A percentile compares a stretch with the other conserved stretches of the same genome.
Evolutionary conservation across 2,113 vertebrate genomes (phyloP).

Genomic region (Cynocephalus volans): DNA sequence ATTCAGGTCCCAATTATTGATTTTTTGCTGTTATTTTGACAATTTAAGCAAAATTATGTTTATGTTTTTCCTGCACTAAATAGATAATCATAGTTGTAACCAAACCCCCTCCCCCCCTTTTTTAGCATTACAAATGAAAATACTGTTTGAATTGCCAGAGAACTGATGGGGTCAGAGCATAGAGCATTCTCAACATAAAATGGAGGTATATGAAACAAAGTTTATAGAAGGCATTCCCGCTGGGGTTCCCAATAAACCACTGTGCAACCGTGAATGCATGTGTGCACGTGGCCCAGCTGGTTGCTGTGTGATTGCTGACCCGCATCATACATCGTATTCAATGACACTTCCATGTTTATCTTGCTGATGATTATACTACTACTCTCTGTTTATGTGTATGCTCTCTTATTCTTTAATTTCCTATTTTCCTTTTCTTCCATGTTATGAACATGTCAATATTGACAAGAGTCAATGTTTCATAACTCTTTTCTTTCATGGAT

Average conservation of each 20-base stretch:
- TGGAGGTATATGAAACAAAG: neutral
- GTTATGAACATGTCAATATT: neutral
- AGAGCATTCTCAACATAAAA: slow-evolving; percentile 13
- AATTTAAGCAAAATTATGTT: slow-evolving; percentile 55
- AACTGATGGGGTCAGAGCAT: neutral
- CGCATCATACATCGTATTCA: neutral
- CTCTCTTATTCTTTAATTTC: neutral
- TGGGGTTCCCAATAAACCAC: neutral
- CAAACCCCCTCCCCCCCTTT: neutral
- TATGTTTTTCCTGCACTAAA: slow-evolving; percentile 52
- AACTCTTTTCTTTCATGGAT: neutral
- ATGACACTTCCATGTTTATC: neutral
- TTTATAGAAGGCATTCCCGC: neutral
- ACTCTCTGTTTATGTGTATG: neutral
- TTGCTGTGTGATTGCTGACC: neutral
- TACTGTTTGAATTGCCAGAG: slow-evolving; percentile 7
- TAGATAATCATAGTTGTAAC: slow-evolving; percentile 38
- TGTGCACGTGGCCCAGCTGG: neutral
- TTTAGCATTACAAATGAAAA: slow-evolving; percentile 63
- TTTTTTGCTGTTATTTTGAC: slow-evolving; percentile 42
- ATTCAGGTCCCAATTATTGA: slow-evolving; percentile 5
- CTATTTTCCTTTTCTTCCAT: slow-evolving; percentile 24
- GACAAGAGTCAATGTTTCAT: neutral
- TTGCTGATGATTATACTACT: neutral
- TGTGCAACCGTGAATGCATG: neutral